Conservation (phyloP, 2,797 vertebrate species). For the Crenichthys baileyi region DNA sequence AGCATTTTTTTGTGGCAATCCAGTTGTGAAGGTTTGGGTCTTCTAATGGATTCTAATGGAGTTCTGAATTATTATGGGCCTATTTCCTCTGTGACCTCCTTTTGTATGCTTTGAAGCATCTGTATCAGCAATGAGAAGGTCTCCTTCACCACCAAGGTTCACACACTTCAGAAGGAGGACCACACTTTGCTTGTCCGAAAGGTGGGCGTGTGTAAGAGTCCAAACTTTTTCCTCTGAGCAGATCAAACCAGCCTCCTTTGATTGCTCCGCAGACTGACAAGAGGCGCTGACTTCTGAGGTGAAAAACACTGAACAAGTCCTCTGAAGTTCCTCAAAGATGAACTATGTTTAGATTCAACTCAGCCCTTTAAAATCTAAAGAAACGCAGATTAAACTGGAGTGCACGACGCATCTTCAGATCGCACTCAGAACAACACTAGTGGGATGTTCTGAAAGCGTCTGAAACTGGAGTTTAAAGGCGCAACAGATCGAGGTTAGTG, state of each 20-base stretch:
- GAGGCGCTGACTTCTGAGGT: background rate
- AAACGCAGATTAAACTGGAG: background rate
- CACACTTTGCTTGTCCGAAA: background rate
- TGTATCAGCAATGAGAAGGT: background rate
- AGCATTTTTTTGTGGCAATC: background rate
- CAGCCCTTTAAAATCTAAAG: background rate
- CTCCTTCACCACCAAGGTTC: background rate
- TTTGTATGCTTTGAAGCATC: background rate
- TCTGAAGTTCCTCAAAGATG: background rate
- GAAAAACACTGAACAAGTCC: background rate
- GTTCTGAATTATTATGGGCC: background rate
- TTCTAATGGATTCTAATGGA: background rate
- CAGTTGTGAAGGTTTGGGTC: background rate
- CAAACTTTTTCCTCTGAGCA: slow-evolving; percentile 1
- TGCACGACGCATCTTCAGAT: slow-evolving; percentile 9
- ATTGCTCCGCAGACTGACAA: background rate
- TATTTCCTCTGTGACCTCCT: background rate
- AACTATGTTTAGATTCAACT: slow-evolving; percentile 11
- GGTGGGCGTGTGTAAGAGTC: background rate
- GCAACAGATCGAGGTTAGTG: slow-evolving; percentile 5
- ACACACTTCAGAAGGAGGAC: background rate
- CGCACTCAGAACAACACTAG: slow-evolving; percentile 6
- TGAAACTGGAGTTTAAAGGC: slow-evolving; percentile 6
- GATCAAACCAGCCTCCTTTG: slow-evolving; percentile 5
- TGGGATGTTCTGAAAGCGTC: slow-evolving; percentile 4